Base-by-base conservation (phyloP, 2,888 invertebrate genomes). In the Tetranychus piercei region DNA sequence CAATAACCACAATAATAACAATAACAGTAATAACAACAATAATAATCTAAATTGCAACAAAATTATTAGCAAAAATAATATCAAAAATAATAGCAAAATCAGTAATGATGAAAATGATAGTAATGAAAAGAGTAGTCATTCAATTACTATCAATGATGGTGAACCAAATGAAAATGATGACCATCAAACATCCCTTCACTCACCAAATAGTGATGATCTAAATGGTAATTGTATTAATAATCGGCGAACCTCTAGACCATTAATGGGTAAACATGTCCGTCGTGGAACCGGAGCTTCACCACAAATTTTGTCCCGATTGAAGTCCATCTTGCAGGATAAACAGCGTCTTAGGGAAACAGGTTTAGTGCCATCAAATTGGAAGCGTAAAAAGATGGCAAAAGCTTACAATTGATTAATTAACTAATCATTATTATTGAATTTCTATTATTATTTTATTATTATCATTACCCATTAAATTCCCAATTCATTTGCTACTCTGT, bases 251-350 rank as follows among this genome's bases (percentile, higher is more conserved):
- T 81, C 81, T n/a, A 77, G 83, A 64, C 83, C 83, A n/a, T 80
- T 83, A 76, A 83, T 83, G 5, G 83, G 83, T 0, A 81, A 82
- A 76, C 83, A 83, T 78, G 83, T 83, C 20, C 79, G 82, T 23
- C 81, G 82, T 23, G 83, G 83, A 20, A 83, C 83, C 6, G 83
- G 83, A 67, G 83, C 83, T 69, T 82, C 82, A 34, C 81, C 82
- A 9, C 79, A 81, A 9, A 83, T 83, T 0, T 80, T 83, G 18
- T 79, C 81, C 11, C 81, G 82, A n/a, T 80, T 83, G 22, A 79
- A 83, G n/a, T 80, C 81, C 72, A 83, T 83, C 77, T 81, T 83
- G 64, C 81, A 83, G 77, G 82, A 82, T 76, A 80, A 82, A 70
- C 81, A 82, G 77, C 79, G 81, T 76, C 78, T 81, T 23, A 80